Percentiles rank a stretch among this genome's conserved stretches.
Evolutionary conservation across 2,888 invertebrate species (phyloP).

Genomic region (Cloeon dipterum): DNA sequence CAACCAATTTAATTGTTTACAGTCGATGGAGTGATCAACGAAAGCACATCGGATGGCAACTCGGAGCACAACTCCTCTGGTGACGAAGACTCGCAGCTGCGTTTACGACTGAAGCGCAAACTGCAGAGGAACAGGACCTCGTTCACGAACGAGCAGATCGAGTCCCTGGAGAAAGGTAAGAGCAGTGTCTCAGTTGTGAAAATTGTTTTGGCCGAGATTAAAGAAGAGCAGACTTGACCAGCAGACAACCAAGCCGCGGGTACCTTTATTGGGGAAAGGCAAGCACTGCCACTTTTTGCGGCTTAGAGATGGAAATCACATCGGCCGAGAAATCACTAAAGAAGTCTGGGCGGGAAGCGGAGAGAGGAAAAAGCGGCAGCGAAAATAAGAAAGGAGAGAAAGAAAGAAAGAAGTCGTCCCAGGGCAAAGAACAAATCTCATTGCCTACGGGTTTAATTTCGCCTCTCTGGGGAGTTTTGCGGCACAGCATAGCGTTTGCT

Average conservation of each 20-base stretch:
- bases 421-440: constrained; percentile 1
- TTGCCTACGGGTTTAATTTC: constrained; percentile 1
- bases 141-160: constrained; percentile 96
- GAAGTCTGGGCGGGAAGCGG: too few species aligned
- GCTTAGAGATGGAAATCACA: too few species aligned
- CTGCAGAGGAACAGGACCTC: constrained; percentile 93
- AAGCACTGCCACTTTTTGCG: too few species aligned
- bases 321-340: too few species aligned
- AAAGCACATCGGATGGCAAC: constrained; percentile 68
- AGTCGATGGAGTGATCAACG: constrained; percentile 29
- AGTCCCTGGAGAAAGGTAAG: constrained; percentile 92
- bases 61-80: constrained; percentile 75
- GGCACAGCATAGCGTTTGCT: too few species aligned
- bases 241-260: too few species aligned
- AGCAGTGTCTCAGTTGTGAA: too few species aligned
- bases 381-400: not conserved
- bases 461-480: constrained; percentile 2
- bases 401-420: not conserved
- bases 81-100: constrained; percentile 59
- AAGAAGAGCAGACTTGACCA: too few species aligned
- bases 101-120: constrained; percentile 83
- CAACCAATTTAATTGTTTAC: too few species aligned
- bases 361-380: constrained; percentile 5
- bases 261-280: too few species aligned
- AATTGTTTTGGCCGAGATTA: too few species aligned